Evolutionary conservation across 2,797 vertebrate genomes (phyloP).

Genomic region (Centroberyx gerrardi): DNA sequence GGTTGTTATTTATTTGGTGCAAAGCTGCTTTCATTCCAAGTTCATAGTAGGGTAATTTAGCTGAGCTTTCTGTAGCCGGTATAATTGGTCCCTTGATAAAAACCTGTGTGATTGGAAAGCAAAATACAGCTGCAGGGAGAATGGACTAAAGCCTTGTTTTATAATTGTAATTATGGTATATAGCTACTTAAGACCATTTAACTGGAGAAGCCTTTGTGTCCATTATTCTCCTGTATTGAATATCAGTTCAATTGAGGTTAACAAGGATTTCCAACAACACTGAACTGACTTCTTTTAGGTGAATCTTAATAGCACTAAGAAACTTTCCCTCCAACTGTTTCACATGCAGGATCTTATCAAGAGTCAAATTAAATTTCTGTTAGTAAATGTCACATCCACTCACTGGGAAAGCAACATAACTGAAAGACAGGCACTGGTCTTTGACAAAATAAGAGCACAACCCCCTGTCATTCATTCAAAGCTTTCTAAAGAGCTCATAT

Average conservation of each 20-base stretch:
- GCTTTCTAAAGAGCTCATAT: slow-evolving; percentile 31
- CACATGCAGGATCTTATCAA: slow-evolving; percentile 15
- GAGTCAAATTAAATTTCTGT: slow-evolving; percentile 46
- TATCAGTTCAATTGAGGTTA: slow-evolving; percentile 17
- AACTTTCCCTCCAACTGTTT: not conserved
- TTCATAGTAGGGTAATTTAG: slow-evolving; percentile 45
- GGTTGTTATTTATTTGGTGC: slow-evolving; percentile 47
- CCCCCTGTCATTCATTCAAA: slow-evolving; percentile 21
- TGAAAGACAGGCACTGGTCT: slow-evolving; percentile 43
- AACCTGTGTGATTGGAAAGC: slow-evolving; percentile 53
- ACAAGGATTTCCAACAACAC: not conserved
- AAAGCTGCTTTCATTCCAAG: slow-evolving; percentile 37
- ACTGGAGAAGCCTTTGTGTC: slow-evolving; percentile 39
- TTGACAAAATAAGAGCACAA: slow-evolving; percentile 25
- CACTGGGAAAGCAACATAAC: slow-evolving; percentile 31
- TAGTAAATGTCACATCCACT: slow-evolving; percentile 57
- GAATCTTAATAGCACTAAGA: not conserved
- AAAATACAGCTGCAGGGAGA: slow-evolving; percentile 30
- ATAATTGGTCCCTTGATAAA: slow-evolving; percentile 73
- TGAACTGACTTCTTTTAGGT: slow-evolving; percentile 23
- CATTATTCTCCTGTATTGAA: slow-evolving; percentile 27
- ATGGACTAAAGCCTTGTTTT: slow-evolving; percentile 24
- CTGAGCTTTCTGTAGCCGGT: slow-evolving; percentile 34
- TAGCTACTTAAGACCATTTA: slow-evolving; percentile 26
- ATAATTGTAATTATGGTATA: slow-evolving; percentile 36